phyloP scores from a whole-genome alignment of 2,888 invertebrate species.

The Drosophila kambysellisi region DNA sequence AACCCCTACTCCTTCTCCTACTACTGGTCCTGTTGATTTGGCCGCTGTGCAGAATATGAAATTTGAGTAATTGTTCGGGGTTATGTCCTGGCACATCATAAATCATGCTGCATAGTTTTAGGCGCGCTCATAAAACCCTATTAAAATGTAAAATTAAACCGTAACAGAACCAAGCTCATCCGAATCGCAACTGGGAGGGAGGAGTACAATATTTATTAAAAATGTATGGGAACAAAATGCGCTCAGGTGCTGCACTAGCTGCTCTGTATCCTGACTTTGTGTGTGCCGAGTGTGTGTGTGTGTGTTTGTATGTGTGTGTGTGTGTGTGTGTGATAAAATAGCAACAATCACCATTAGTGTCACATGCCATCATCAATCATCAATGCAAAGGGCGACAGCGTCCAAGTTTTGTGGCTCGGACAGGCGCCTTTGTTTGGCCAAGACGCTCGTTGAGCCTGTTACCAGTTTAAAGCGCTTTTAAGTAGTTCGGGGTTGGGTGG shows the following conservation, averaged over 20 bases:
- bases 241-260: constrained; percentile 55
- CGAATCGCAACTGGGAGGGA: background rate
- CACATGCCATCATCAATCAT: constrained; percentile 81
- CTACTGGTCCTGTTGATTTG: constrained; percentile 42
- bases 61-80: constrained; percentile 82
- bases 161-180: constrained; percentile 11
- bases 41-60: constrained; percentile 63
- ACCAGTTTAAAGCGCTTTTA: constrained; percentile 75
- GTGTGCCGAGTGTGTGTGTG: background rate
- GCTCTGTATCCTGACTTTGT: background rate
- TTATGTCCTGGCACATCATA: constrained; percentile 72
- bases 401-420: constrained; percentile 42
- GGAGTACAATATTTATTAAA: constrained; percentile 54
- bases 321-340: constrained; percentile 73
- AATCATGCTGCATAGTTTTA: constrained; percentile 81
- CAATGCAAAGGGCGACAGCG: constrained; percentile 55
- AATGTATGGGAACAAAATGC: constrained; percentile 41
- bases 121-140: constrained; percentile 74
- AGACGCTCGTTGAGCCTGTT: constrained; percentile 58
- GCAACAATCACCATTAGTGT: constrained; percentile 83
- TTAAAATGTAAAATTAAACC: constrained; percentile 80
- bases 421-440: constrained; percentile 52
- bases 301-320: constrained; percentile 1
- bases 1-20: background rate
- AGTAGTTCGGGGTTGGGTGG: constrained; percentile 39